Evolutionary conservation across 2,888 invertebrate species (phyloP).

Genomic region (Belgica antarctica): DNA sequence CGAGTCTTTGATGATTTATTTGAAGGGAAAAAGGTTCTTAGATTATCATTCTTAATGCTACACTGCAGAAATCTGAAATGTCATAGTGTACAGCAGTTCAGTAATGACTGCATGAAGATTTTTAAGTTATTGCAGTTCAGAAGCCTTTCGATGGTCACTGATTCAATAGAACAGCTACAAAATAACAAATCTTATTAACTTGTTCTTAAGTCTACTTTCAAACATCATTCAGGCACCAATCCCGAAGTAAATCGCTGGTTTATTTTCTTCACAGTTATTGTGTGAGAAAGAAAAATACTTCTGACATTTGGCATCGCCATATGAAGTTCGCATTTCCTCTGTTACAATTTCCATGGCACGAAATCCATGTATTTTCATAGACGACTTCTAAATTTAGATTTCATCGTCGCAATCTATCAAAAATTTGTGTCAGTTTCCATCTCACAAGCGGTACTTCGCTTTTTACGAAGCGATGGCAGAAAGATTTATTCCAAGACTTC

Average conservation of each 20-base stretch:
- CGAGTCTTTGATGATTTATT: conserved; percentile 30
- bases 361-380: not conserved
- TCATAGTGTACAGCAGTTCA: too few species aligned
- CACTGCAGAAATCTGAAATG: too few species aligned
- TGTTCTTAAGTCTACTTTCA: too few species aligned
- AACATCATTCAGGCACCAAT: too few species aligned
- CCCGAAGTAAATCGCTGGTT: too few species aligned
- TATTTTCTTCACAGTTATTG: not conserved
- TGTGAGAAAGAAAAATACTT: not conserved
- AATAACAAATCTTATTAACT: too few species aligned
- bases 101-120: too few species aligned
- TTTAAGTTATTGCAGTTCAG: too few species aligned
- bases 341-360: not conserved
- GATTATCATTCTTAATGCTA: too few species aligned
- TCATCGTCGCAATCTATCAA: conserved; percentile 24
- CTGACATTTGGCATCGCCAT: not conserved
- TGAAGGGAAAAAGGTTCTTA: not conserved
- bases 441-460: not conserved
- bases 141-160: too few species aligned
- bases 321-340: conserved; percentile 19
- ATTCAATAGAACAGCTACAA: too few species aligned
- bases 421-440: conserved; percentile 19
- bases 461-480: not conserved
- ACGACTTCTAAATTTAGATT: conserved; percentile 9
- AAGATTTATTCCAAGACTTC: not conserved